Base-by-base conservation (phyloP, 1,140 invertebrate genomes). In the Nixonia krombeini region DNA sequence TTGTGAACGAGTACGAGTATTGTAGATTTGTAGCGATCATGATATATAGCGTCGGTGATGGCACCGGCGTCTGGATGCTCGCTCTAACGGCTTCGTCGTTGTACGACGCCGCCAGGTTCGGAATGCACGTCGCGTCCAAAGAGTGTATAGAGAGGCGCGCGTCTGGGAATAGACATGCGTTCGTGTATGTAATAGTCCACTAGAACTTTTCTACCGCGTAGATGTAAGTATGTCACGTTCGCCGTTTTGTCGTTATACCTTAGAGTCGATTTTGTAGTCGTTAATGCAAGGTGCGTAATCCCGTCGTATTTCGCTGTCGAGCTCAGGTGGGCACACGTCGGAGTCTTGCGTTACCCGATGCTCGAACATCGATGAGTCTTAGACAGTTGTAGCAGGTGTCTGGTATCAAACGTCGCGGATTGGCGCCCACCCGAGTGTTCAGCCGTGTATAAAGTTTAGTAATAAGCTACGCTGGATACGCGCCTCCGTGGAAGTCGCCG, bases 1-100 rank as follows among this genome's bases (percentile, higher is more conserved):
- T 66, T 71, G 63, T 72, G 57, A 70, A 65, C 56, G 52, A 50
- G 52, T 65, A 47, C 46, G 52, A 65, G 61, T 70, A 61, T 68
- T 73, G 66, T 73, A 70, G 53, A 72, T 70, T 68, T 63, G 57
- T 73, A 75, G 66, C n/a, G n/a, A n/a, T n/a, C n/a, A 61, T 65
- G 71, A 65, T 25, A 49, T 55, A 47, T n/a, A n/a, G n/a, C n/a
- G n/a, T n/a, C n/a, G n/a, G n/a, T n/a, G n/a, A n/a, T n/a, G n/a
- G n/a, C n/a, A n/a, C n/a, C n/a, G n/a, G n/a, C n/a, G n/a, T n/a
- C n/a, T n/a, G n/a, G n/a, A n/a, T n/a, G n/a, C n/a, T n/a, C n/a
- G n/a, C n/a, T n/a, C n/a, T n/a, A n/a, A n/a, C n/a, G n/a, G n/a
- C n/a, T n/a, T n/a, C n/a, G n/a, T n/a, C n/a, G n/a, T n/a, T n/a